These are phyloP conservation scores for Nephila pilipes DNA, from an alignment of 1,140 invertebrate genomes.

Conservation along the genomic window DNA sequence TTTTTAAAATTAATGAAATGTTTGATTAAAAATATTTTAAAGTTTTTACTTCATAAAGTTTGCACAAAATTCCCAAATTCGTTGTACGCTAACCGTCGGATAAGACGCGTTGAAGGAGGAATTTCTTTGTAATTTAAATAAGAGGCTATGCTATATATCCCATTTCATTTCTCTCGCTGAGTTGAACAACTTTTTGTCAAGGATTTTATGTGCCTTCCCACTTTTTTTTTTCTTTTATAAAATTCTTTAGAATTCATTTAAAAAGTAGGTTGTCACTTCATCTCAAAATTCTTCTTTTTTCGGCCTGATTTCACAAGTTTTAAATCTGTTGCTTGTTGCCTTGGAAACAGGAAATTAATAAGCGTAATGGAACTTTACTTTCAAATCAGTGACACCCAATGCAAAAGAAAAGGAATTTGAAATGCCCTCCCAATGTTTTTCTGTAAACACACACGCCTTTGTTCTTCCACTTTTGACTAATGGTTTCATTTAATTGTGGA, in stretches of 20 bases:
- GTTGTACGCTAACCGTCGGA: not conserved
- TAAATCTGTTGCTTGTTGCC: not conserved
- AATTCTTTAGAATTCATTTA: not conserved
- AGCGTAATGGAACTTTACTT: not conserved
- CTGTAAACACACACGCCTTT: not conserved
- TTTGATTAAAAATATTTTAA: too few relatives aligned
- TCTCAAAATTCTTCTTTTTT: not conserved
- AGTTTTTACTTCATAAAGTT: too few relatives aligned
- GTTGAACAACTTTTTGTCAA: not conserved
- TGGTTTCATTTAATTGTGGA: not conserved
- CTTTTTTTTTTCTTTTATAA: not conserved
- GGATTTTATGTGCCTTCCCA: not conserved
- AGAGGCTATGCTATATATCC: not conserved
- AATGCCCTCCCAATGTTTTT: not conserved
- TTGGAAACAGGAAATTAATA: not conserved
- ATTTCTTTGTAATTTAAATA: constrained; percentile 14
- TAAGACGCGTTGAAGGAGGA: not conserved
- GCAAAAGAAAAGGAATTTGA: not conserved
- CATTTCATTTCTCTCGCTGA: not conserved
- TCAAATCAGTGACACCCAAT: not conserved
- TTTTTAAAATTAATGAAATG: too few relatives aligned
- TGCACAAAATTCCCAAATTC: too few relatives aligned
- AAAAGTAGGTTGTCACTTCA: constrained; percentile 18
- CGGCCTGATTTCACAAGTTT: not conserved
- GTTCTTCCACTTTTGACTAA: not conserved